Conservation (phyloP, 1,140 invertebrate genomes). For the Drosophila simulans region DNA sequence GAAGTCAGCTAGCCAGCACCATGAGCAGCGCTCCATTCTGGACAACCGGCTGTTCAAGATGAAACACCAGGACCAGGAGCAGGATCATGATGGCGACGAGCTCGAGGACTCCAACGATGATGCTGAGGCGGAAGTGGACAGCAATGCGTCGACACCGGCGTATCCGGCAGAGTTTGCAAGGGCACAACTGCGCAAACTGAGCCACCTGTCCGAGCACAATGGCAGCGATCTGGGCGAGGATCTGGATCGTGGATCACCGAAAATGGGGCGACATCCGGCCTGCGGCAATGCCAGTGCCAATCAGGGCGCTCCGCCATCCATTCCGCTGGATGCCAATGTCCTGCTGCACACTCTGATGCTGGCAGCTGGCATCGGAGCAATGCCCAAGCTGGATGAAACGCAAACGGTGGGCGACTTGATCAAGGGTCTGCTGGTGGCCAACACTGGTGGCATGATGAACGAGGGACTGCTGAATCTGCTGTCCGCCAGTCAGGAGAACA, state of each 20-base stretch:
- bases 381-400: slow-evolving; percentile 73
- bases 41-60: slow-evolving; percentile 97
- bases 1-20: slow-evolving; percentile 96
- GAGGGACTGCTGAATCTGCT: slow-evolving; percentile 85
- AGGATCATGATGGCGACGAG: slow-evolving; percentile 85
- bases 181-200: slow-evolving; percentile 57
- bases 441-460: slow-evolving; percentile 83
- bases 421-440: slow-evolving; percentile 86
- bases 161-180: slow-evolving; percentile 48
- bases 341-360: slow-evolving; percentile 76
- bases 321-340: slow-evolving; percentile 82
- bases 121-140: slow-evolving; percentile 49
- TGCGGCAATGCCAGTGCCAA: slow-evolving; percentile 63
- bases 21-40: slow-evolving; percentile 97
- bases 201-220: slow-evolving; percentile 64
- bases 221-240: slow-evolving; percentile 74
- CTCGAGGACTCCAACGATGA: slow-evolving; percentile 50
- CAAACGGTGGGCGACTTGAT: slow-evolving; percentile 87
- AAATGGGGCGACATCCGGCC: slow-evolving; percentile 24
- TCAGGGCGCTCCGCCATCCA: slow-evolving; percentile 28
- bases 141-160: slow-evolving; percentile 72
- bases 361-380: slow-evolving; percentile 52
- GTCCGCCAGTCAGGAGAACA: slow-evolving; percentile 45
- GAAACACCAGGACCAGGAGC: slow-evolving; percentile 77
- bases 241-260: slow-evolving; percentile 56